Evolutionary conservation across 2,888 invertebrate species (phyloP).

Genomic region (Dolichopus griseipennis): DNA sequence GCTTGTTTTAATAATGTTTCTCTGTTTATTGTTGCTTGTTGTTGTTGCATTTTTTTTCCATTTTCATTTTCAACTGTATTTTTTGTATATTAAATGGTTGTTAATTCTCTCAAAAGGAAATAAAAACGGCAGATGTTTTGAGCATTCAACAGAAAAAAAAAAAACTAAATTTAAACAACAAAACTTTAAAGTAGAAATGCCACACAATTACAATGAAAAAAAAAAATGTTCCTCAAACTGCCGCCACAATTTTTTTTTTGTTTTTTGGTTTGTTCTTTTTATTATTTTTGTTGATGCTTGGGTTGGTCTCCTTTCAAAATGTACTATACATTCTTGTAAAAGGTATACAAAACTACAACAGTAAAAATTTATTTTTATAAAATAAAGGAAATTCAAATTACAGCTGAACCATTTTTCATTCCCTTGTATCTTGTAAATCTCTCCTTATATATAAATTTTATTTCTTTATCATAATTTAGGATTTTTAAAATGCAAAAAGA

Average conservation of each 20-base stretch:
- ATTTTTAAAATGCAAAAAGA: too few species aligned
- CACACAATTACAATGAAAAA: background rate
- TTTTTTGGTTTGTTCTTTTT: too few species aligned
- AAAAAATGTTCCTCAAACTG: slow-evolving; percentile 1
- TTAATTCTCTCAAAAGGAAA: background rate
- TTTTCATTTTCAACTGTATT: too few species aligned
- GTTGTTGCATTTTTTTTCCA: background rate
- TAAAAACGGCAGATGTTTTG: background rate
- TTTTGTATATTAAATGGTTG: background rate
- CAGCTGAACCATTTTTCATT: background rate
- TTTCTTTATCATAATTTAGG: too few species aligned
- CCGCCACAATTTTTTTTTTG: background rate
- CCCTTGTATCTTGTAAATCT: too few species aligned
- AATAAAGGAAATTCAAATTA: background rate
- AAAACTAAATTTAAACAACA: background rate
- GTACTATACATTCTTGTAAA: background rate
- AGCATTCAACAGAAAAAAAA: background rate
- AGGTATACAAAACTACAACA: background rate
- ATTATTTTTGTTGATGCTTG: background rate
- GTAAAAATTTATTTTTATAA: background rate
- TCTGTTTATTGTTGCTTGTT: background rate
- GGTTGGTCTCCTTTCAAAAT: background rate
- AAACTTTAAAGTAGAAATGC: background rate
- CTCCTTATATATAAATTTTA: too few species aligned
- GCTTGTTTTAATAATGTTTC: background rate